Percentiles rank a stretch among this genome's conserved stretches.
phyloP scores from a whole-genome alignment of 53 echinoderm and acorn worm species.

The Arbacia lixula region DNA sequence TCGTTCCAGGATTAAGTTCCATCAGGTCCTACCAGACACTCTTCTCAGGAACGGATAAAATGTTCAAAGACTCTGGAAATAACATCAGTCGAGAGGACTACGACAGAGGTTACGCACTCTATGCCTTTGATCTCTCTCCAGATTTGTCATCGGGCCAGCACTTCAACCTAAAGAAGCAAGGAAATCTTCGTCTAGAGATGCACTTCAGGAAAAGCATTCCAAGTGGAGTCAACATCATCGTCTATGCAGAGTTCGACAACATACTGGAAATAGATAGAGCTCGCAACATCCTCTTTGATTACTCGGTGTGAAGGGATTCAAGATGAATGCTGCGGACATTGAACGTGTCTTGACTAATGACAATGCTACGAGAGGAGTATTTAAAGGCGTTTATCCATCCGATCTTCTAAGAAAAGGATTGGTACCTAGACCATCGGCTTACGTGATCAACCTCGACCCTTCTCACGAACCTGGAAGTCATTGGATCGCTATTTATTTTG shows the following conservation, averaged over 20 bases:
- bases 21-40: conserved; percentile 59
- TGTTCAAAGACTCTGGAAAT: conserved; percentile 54
- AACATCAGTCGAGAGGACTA: conserved; percentile 67
- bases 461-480: conserved; percentile 59
- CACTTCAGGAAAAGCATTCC: conserved; percentile 31
- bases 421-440: conserved; percentile 48
- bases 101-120: conserved; percentile 62
- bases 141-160: conserved; percentile 51
- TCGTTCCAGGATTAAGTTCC: conserved; percentile 7
- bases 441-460: conserved; percentile 67
- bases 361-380: background rate
- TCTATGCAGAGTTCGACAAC: conserved; percentile 70
- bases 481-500: conserved; percentile 69
- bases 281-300: conserved; percentile 70
- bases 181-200: conserved; percentile 58
- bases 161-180: conserved; percentile 54
- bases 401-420: background rate
- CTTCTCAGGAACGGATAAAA: conserved; percentile 71
- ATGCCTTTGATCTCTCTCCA: conserved; percentile 60
- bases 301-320: conserved; percentile 60
- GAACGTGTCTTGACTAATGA: conserved; percentile 21
- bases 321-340: conserved; percentile 45
- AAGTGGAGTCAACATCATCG: conserved; percentile 54
- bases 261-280: conserved; percentile 61
- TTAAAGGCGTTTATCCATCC: conserved; percentile 57